Percentiles rank a stretch among this genome's conserved stretches.
phyloP scores from a whole-genome alignment of 1,140 invertebrate genomes.

The Pseudomyrmex flavicornis region DNA sequence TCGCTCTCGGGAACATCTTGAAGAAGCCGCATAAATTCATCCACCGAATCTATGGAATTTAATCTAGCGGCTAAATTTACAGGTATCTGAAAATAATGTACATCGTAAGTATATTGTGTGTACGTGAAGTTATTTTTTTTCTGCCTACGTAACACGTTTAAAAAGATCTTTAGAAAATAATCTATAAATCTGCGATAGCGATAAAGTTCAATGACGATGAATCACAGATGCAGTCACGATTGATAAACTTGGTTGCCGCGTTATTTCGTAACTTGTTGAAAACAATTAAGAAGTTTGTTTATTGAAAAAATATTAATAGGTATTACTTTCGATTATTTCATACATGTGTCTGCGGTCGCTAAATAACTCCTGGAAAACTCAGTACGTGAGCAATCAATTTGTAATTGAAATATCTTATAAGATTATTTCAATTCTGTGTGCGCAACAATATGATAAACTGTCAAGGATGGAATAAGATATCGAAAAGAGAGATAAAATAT shows the following conservation, averaged over 20 bases:
- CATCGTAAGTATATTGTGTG: neutral
- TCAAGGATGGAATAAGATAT: neutral
- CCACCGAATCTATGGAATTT: slow-evolving; percentile 46
- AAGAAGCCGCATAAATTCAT: slow-evolving; percentile 67
- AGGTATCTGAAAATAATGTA: slow-evolving; percentile 61
- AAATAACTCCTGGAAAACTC: slow-evolving; percentile 51
- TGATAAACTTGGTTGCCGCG: neutral
- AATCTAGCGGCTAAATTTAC: slow-evolving; percentile 59
- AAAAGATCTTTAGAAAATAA: slow-evolving; percentile 10
- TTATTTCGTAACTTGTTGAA: neutral
- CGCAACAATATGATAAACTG: neutral
- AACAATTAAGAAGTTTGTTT: slow-evolving; percentile 14
- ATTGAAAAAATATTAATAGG: neutral
- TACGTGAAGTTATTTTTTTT: neutral
- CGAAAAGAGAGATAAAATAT: neutral
- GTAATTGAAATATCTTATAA: slow-evolving; percentile 6
- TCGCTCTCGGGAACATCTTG: slow-evolving; percentile 33
- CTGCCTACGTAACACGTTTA: neutral
- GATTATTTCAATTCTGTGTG: neutral
- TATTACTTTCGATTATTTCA: too few species aligned
- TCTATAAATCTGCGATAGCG: slow-evolving; percentile 9
- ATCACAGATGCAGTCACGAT: neutral
- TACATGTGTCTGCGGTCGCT: too few species aligned
- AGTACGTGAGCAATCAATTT: slow-evolving; percentile 24
- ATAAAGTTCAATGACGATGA: slow-evolving; percentile 22